Evolutionary conservation across 1,140 invertebrate species (phyloP).

Genomic region (Euwallacea fornicatus): DNA sequence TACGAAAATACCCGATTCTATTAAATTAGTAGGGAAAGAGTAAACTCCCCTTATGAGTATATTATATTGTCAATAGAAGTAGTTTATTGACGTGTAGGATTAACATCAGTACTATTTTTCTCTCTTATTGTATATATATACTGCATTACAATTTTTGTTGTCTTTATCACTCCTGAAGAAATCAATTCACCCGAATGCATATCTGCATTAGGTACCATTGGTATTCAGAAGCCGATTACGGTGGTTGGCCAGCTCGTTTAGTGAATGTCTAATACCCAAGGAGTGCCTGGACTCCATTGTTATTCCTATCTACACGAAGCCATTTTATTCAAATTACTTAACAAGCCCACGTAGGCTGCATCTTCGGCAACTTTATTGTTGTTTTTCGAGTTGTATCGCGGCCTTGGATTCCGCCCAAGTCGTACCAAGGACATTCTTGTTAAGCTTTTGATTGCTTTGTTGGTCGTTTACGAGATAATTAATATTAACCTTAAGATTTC

Average conservation of each 20-base stretch:
- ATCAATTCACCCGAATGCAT: neutral
- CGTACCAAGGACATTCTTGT: neutral
- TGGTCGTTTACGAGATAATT: too few relatives aligned
- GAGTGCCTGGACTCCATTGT: constrained; percentile 11
- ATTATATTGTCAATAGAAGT: too few relatives aligned
- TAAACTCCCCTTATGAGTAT: too few relatives aligned
- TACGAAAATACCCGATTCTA: too few relatives aligned
- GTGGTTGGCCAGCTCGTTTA: neutral
- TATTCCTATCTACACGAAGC: constrained; percentile 8
- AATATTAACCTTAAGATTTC: too few relatives aligned
- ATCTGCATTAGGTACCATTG: neutral
- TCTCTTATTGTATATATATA: too few relatives aligned
- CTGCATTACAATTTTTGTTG: too few relatives aligned
- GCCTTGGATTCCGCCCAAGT: constrained; percentile 6
- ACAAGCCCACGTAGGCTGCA: constrained; percentile 14
- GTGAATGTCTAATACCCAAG: constrained; percentile 1
- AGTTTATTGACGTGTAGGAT: too few relatives aligned
- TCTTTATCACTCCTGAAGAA: too few relatives aligned
- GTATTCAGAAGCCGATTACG: neutral
- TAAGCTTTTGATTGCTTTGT: neutral
- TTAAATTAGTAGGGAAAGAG: too few relatives aligned
- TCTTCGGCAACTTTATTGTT: constrained; percentile 11
- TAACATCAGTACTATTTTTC: too few relatives aligned
- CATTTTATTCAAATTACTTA: constrained; percentile 16
- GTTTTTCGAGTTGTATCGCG: neutral